Evolutionary conservation across 1,140 invertebrate genomes (phyloP).

Genomic region (Amphibalanus amphitrite): DNA sequence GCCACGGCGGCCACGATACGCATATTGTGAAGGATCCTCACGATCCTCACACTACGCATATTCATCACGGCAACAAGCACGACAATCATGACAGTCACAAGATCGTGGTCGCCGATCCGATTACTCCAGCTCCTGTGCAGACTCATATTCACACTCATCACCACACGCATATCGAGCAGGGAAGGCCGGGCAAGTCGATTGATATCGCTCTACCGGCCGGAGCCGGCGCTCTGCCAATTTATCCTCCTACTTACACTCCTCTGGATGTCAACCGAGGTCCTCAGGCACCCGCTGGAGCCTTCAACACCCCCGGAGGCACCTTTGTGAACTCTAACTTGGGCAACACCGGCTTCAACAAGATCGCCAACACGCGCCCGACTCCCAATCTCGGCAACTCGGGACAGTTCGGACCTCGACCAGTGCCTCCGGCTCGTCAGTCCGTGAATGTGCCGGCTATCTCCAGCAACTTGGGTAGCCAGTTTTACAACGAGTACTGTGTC

Average conservation of each 20-base stretch:
- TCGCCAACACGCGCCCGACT: not conserved
- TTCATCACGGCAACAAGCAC: not conserved
- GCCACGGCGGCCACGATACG: not conserved
- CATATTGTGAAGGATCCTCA: not conserved
- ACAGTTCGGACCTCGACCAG: not conserved
- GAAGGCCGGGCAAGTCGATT: not conserved
- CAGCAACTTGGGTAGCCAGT: not conserved
- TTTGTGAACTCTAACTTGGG: not conserved
- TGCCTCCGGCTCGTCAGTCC: not conserved
- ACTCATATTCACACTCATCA: not conserved
- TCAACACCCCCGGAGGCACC: too few species aligned
- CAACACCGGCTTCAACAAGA: not conserved
- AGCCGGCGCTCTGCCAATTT: not conserved
- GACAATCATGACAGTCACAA: not conserved
- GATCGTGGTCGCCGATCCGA: not conserved
- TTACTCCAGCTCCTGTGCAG: not conserved
- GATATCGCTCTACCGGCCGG: not conserved
- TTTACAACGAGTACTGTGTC: not conserved
- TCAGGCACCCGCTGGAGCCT: not conserved
- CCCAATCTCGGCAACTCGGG: not conserved
- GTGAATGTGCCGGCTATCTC: too few species aligned
- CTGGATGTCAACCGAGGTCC: not conserved
- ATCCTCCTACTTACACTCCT: not conserved
- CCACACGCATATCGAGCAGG: not conserved
- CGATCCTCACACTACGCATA: not conserved